These are phyloP conservation scores for Lepas anatifera DNA, from an alignment of 2,888 invertebrate species.

Conservation along the genomic window DNA sequence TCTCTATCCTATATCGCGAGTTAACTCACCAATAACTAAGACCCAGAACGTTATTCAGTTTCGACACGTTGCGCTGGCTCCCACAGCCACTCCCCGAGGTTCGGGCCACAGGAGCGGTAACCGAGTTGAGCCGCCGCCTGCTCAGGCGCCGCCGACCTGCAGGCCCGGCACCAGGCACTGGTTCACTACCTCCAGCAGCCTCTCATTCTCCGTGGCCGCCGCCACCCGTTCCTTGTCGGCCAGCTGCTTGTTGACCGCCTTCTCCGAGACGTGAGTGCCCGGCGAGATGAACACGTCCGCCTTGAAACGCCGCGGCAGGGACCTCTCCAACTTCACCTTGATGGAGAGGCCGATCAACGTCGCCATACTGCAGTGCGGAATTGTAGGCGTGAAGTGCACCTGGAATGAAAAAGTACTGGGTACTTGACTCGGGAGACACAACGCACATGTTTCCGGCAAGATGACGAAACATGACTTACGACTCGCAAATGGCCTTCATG, in stretches of 20 bases:
- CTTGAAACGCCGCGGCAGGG: conserved; percentile 69
- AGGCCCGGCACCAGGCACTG: conserved; percentile 52
- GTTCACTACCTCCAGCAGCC: conserved; percentile 84
- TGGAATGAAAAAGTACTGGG: no score
- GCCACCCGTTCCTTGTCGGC: conserved; percentile 97
- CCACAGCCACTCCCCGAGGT: background rate
- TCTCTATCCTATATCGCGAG: no score
- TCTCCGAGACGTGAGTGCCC: conserved; percentile 82
- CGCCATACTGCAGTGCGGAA: conserved; percentile 98
- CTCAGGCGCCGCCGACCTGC: background rate
- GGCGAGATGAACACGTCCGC: conserved; percentile 78
- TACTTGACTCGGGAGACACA: no score
- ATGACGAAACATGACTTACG: no score
- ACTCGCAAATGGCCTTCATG: no score
- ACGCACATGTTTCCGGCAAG: no score
- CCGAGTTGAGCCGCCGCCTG: background rate
- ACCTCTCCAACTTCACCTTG: conserved; percentile 74
- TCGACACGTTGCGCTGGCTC: background rate
- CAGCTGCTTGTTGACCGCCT: conserved; percentile 91
- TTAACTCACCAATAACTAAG: no score
- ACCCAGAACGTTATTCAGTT: no score
- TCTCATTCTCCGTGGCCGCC: conserved; percentile 88
- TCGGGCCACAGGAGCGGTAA: background rate
- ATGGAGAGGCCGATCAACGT: conserved; percentile 87
- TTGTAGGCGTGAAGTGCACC: conserved; percentile 89